Percentiles rank a stretch among this genome's conserved stretches.
phyloP scores from a whole-genome alignment of 2,888 invertebrate species.

The Acanthosoma haemorrhoidale region DNA sequence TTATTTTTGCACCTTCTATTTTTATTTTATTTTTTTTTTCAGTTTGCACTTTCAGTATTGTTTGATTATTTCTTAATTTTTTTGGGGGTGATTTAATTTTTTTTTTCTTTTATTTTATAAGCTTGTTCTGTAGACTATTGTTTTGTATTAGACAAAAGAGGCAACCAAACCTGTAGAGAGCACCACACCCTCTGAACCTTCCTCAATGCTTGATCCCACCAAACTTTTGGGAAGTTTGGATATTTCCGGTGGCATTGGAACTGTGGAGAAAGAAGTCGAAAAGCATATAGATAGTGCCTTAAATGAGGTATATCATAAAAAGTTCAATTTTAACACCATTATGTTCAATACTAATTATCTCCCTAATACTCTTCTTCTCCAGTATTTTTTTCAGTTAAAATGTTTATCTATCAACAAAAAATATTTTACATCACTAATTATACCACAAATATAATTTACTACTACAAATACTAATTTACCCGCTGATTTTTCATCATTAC shows the following conservation, averaged over 20 bases:
- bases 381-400: no score
- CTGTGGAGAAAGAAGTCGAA: slow-evolving; percentile 51
- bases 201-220: slow-evolving; percentile 18
- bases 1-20: background rate
- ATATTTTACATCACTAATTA: no score
- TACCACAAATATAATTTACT: no score
- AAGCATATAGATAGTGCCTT: slow-evolving; percentile 53
- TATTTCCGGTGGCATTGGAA: slow-evolving; percentile 43
- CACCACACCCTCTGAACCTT: slow-evolving; percentile 17
- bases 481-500: background rate
- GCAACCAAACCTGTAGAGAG: slow-evolving; percentile 27
- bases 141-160: slow-evolving; percentile 29
- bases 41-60: no score
- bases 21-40: background rate
- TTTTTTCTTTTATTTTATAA: background rate
- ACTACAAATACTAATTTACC: no score
- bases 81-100: background rate
- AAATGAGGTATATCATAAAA: slow-evolving; percentile 47
- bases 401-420: no score
- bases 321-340: slow-evolving; percentile 44
- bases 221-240: slow-evolving; percentile 30
- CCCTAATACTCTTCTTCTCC: no score
- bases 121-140: slow-evolving; percentile 17
- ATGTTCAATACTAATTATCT: background rate
- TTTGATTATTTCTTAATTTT: background rate